Percentiles rank a stretch among this genome's conserved stretches.
These are phyloP conservation scores for Rhodinocichla rosea DNA, from an alignment of 2,113 vertebrate species.

Conservation along the genomic window DNA sequence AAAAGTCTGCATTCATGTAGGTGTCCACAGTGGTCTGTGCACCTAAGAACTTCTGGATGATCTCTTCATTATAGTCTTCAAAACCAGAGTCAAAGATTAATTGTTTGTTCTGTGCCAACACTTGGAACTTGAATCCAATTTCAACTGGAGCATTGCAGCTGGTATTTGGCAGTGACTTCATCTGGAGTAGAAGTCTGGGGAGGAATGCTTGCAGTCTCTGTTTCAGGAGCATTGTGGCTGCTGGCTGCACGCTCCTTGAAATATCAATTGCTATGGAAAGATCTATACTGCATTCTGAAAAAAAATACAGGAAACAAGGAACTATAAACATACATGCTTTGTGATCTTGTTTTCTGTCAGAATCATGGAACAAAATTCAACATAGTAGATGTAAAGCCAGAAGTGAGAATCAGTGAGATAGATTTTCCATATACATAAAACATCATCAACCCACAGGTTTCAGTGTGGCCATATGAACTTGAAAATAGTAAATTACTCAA, in stretches of 20 bases:
- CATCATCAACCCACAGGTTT: not conserved
- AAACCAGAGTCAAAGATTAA: slow-evolving; percentile 75
- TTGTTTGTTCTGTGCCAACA: slow-evolving; percentile 47
- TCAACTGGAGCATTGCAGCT: slow-evolving; percentile 63
- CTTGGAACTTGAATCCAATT: slow-evolving; percentile 67
- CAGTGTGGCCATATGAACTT: not conserved
- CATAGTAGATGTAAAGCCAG: not conserved
- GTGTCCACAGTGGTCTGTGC: slow-evolving; percentile 36
- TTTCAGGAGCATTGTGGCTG: slow-evolving; percentile 54
- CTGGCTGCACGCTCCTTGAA: slow-evolving; percentile 19
- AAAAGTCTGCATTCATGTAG: slow-evolving; percentile 71
- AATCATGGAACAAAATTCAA: not conserved
- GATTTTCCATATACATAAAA: not conserved
- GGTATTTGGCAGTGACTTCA: slow-evolving; percentile 60
- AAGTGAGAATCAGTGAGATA: not conserved
- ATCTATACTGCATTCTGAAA: slow-evolving; percentile 77
- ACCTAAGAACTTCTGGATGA: slow-evolving; percentile 74
- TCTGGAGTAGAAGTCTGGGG: slow-evolving; percentile 64
- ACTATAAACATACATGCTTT: not conserved
- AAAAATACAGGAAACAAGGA: not conserved
- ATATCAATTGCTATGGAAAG: slow-evolving; percentile 84
- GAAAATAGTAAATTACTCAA: not conserved
- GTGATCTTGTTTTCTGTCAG: not conserved
- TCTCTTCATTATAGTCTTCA: slow-evolving; percentile 60
- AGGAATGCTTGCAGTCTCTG: slow-evolving; percentile 67